phyloP scores from a whole-genome alignment of 1,140 invertebrate genomes.

The Ips typographus region DNA sequence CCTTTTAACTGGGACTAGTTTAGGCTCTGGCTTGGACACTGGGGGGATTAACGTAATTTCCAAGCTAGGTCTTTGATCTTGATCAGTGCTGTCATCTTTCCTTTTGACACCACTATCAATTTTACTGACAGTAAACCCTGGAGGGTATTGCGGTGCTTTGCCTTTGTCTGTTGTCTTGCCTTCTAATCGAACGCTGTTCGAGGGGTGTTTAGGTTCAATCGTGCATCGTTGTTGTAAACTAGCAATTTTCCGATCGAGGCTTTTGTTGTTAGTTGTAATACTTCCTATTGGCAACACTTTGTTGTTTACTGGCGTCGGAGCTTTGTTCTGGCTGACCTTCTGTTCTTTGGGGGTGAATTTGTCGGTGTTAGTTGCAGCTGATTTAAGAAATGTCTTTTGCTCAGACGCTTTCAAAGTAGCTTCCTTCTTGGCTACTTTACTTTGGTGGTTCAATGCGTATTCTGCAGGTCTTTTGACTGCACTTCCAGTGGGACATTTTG shows the following conservation, averaged over 20 bases:
- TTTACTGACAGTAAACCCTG: slow-evolving; percentile 51
- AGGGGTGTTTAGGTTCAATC: slow-evolving; percentile 38
- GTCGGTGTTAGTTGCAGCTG: slow-evolving; percentile 45
- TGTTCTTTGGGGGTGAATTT: slow-evolving; percentile 38
- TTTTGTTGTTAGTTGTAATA: slow-evolving; percentile 37
- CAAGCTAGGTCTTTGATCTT: slow-evolving; percentile 49
- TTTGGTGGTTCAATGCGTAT: not conserved
- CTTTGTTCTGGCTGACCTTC: slow-evolving; percentile 39
- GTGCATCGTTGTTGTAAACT: slow-evolving; percentile 45
- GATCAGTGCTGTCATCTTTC: slow-evolving; percentile 38
- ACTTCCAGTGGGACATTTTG: slow-evolving; percentile 7
- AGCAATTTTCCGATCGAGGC: slow-evolving; percentile 45
- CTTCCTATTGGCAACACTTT: slow-evolving; percentile 36
- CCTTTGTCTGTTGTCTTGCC: slow-evolving; percentile 40
- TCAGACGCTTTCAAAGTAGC: slow-evolving; percentile 34
- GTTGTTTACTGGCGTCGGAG: slow-evolving; percentile 24
- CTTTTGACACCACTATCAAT: slow-evolving; percentile 46
- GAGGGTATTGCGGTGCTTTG: slow-evolving; percentile 43
- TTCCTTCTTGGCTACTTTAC: slow-evolving; percentile 36
- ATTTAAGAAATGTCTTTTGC: slow-evolving; percentile 47
- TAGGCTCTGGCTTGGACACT: slow-evolving; percentile 11
- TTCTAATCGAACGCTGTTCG: slow-evolving; percentile 23
- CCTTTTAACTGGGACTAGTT: slow-evolving; percentile 40
- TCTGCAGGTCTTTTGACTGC: not conserved
- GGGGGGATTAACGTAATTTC: slow-evolving; percentile 49